Conservation (phyloP, 2,113 vertebrate genomes). For the Gymnogyps californianus region DNA sequence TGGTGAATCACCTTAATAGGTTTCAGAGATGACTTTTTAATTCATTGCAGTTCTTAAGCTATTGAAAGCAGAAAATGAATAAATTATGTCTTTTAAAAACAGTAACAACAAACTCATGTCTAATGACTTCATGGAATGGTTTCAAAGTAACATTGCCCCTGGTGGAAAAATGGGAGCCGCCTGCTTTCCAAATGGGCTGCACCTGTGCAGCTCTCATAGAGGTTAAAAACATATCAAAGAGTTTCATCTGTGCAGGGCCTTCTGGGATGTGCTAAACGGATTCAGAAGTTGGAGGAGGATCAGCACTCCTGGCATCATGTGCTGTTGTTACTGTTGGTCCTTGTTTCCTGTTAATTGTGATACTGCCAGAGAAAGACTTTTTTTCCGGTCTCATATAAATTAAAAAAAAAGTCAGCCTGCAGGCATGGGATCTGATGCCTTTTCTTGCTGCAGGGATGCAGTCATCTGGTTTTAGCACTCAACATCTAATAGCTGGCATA, state of each 20-base stretch:
- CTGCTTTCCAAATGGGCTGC: slow-evolving; percentile 46
- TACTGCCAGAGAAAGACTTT: not conserved
- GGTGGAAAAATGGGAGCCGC: slow-evolving; percentile 27
- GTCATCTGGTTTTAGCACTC: slow-evolving; percentile 38
- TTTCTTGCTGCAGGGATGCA: not conserved
- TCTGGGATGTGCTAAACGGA: not conserved
- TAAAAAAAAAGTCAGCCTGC: not conserved
- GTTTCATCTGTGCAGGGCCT: not conserved
- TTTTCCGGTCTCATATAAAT: not conserved
- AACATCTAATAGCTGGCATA: slow-evolving; percentile 10
- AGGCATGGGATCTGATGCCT: slow-evolving; percentile 15
- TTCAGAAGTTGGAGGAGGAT: slow-evolving; percentile 31
- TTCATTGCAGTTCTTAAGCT: slow-evolving; percentile 10
- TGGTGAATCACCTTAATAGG: not conserved
- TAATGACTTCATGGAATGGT: slow-evolving; percentile 47
- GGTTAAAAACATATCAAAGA: slow-evolving; percentile 37
- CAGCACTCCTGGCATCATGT: not conserved
- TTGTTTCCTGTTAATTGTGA: slow-evolving; percentile 19
- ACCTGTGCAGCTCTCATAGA: slow-evolving; percentile 14
- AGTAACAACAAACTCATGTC: slow-evolving; percentile 26
- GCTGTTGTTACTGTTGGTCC: not conserved
- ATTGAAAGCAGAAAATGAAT: not conserved
- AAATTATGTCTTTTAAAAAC: slow-evolving; percentile 34
- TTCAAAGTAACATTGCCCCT: slow-evolving; percentile 46
- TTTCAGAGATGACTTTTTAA: slow-evolving; percentile 40